These are phyloP conservation scores for Ostrea denselamellosa DNA, from an alignment of 1,140 invertebrate species.

Conservation along the genomic window DNA sequence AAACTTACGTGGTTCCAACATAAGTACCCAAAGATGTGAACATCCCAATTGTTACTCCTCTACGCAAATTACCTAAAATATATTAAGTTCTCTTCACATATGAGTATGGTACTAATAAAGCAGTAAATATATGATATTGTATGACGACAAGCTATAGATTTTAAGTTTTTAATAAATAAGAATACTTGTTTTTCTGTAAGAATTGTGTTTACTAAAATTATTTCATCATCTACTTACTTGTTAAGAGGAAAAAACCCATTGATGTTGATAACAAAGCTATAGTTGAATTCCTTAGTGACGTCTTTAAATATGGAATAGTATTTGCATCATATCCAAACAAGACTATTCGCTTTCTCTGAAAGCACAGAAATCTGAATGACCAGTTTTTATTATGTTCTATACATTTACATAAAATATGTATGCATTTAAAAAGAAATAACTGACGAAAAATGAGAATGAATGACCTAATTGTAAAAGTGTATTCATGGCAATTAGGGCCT, in stretches of 20 bases:
- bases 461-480: no score
- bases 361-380: background rate
- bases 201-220: no score
- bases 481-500: no score
- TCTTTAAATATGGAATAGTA: background rate
- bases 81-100: background rate
- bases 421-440: no score
- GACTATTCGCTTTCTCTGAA: conserved; percentile 19
- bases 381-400: no score
- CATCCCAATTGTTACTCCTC: background rate
- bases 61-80: conserved; percentile 13
- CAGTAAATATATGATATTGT: background rate
- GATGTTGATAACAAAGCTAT: background rate
- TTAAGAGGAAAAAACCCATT: conserved; percentile 1
- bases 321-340: conserved; percentile 13
- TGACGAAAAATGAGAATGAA: no score
- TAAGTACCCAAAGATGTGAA: background rate
- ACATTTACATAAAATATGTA: no score
- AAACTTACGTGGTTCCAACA: conserved; percentile 21
- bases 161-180: background rate
- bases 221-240: background rate
- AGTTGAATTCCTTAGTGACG: background rate
- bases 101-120: background rate
- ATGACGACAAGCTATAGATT: background rate
- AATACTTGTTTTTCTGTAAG: no score